Conservation (phyloP, 1,140 invertebrate genomes). For the Drosophila truncata region DNA sequence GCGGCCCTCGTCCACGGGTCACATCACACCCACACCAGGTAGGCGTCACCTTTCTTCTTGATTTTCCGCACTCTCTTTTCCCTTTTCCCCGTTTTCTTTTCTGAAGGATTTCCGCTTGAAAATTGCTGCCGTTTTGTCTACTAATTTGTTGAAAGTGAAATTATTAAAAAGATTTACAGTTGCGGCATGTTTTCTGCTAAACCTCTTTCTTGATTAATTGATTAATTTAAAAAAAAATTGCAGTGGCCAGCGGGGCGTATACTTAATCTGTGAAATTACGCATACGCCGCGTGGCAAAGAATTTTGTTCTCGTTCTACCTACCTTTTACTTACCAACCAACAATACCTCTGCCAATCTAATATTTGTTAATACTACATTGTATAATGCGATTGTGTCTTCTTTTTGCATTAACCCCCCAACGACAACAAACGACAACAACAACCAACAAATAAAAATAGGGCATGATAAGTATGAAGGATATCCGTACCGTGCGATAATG, state of each 20-base stretch:
- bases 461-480: conserved; percentile 85
- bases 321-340: conserved; percentile 8
- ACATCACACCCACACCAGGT: conserved; percentile 88
- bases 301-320: conserved; percentile 5
- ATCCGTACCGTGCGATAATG: conserved; percentile 84
- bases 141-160: conserved; percentile 14
- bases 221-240: background rate
- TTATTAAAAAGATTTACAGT: conserved; percentile 5
- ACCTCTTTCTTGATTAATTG: background rate
- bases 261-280: conserved; percentile 23
- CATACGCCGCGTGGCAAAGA: conserved; percentile 24
- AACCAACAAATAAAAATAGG: conserved; percentile 73
- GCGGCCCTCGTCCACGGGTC: conserved; percentile 87
- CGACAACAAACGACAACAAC: conserved; percentile 45
- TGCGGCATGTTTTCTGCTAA: conserved; percentile 37
- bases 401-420: conserved; percentile 54
- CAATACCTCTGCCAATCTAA: conserved; percentile 32
- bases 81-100: background rate
- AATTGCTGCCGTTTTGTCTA: conserved; percentile 38
- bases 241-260: conserved; percentile 25
- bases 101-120: conserved; percentile 40
- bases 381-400: conserved; percentile 55
- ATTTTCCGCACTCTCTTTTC: background rate
- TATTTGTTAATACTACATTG: conserved; percentile 44
- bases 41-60: conserved; percentile 12